Evolutionary conservation across 2,888 invertebrate genomes (phyloP), one percentile per base, ranked within the genome.

Genomic region (Orthonevra nobilis): DNA sequence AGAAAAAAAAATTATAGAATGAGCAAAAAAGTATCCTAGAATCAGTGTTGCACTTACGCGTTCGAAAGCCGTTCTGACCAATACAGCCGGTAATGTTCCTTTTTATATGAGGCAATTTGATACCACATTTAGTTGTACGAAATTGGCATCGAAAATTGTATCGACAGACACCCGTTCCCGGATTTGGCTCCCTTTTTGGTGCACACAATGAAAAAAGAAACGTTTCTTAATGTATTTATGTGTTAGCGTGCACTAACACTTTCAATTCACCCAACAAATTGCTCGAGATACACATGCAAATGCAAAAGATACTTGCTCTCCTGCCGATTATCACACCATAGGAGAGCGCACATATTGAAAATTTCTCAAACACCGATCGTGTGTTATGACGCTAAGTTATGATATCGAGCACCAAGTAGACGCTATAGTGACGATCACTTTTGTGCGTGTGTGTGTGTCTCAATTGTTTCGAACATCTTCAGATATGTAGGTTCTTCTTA

Each of bases 61-160:
- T 95, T 96, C 94, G 93, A 95, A 95, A 96, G 96, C 96, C 95
- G 96, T 95, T 96, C 96, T 96, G 96, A 94, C 93, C 93, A 93
- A 92, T 92, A 91, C 92, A 91, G 91, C 91, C 92, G 91, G 90
- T 91, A 86, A 85, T 85, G 85, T 88, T 87, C 87, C 89, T 88
- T 89, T 89, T 89, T 89, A 89, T 89, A 89, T 87, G 87, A 84
- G 87, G 89, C 88, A 89, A 89, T 86, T 89, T 89, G 88, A 89
- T 86, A 89, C 88, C 87, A 82, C 77, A 84, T 85, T 86, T 81
- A 83, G 81, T 85, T 84, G 82, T 83, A 83, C 84, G 84, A 82
- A 84, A 84, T 83, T 83, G 82, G 83, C 83, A 83, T 81, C 82
- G 44, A 77, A 81, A 56, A 72, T 46, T 61, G 63, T 66, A 81